Percentiles rank a stretch among this genome's conserved stretches.
phyloP scores from a whole-genome alignment of 2,888 invertebrate species.

The Tetrapedia diversipes region DNA sequence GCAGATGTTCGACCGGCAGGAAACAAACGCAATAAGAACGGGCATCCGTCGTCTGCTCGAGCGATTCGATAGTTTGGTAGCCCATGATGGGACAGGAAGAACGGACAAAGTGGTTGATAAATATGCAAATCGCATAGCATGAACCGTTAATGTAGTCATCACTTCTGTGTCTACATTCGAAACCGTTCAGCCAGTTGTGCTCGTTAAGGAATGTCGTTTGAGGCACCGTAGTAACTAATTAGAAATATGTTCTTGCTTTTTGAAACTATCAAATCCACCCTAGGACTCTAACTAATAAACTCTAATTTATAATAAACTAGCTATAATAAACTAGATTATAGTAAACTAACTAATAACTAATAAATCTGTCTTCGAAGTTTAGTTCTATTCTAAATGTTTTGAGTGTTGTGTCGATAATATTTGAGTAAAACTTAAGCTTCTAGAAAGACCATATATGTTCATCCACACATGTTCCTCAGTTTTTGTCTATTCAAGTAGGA shows the following conservation, averaged over 20 bases:
- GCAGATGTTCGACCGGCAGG: not conserved
- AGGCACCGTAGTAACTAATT: slow-evolving; percentile 1
- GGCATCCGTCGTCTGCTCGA: not conserved
- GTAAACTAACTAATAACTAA: no score
- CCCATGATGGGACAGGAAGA: slow-evolving; percentile 5
- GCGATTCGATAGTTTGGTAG: slow-evolving; percentile 6
- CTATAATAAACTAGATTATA: no score
- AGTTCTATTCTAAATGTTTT: no score
- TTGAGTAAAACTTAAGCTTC: no score
- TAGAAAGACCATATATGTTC: no score
- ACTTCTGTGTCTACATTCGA: slow-evolving; percentile 37
- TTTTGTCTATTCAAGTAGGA: no score
- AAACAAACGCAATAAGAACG: not conserved
- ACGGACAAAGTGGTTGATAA: slow-evolving; percentile 52
- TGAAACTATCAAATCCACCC: no score
- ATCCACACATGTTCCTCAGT: no score
- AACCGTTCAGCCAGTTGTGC: slow-evolving; percentile 50
- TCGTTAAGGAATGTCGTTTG: slow-evolving; percentile 37
- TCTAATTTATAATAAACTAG: no score
- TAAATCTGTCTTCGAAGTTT: no score
- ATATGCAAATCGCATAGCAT: slow-evolving; percentile 71
- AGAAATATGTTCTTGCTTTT: slow-evolving; percentile 11
- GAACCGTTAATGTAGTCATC: slow-evolving; percentile 67
- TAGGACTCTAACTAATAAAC: no score
- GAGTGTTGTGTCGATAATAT: no score